Conservation (phyloP, 2,888 invertebrate species). For the Drosophila emarginata region DNA sequence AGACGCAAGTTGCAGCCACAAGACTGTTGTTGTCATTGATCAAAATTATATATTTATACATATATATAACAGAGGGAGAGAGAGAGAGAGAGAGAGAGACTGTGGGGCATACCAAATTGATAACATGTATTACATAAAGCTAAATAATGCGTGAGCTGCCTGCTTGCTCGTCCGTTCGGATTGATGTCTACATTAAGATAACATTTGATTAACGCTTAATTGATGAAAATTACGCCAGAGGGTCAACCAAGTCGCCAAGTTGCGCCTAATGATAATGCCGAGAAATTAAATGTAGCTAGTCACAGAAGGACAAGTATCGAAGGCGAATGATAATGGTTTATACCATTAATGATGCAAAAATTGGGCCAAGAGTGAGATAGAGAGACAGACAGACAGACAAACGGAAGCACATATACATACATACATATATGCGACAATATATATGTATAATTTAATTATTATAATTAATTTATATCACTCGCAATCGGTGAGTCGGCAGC, state of each 20-base stretch:
- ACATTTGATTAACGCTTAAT: slow-evolving; percentile 65
- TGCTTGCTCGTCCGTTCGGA: slow-evolving; percentile 29
- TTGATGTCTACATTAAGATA: slow-evolving; percentile 72
- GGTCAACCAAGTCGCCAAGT: slow-evolving; percentile 22
- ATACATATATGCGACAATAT: neutral
- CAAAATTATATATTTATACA: slow-evolving; percentile 33
- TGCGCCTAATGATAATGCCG: slow-evolving; percentile 59
- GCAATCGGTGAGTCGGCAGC: slow-evolving; percentile 21
- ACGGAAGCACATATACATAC: slow-evolving; percentile 30
- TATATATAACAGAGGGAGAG: too few relatives aligned
- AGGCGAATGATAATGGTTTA: slow-evolving; percentile 20
- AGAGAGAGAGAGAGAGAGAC: too few relatives aligned
- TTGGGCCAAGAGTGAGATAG: slow-evolving; percentile 15
- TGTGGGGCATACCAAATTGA: slow-evolving; percentile 44
- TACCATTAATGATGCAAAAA: slow-evolving; percentile 17
- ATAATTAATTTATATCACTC: slow-evolving; percentile 48
- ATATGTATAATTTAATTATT: slow-evolving; percentile 42
- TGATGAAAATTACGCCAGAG: slow-evolving; percentile 62
- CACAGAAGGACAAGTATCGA: slow-evolving; percentile 51
- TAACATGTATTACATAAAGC: slow-evolving; percentile 68
- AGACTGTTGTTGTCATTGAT: slow-evolving; percentile 56
- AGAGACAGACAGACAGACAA: neutral
- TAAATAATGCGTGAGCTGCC: slow-evolving; percentile 46
- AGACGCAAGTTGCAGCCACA: slow-evolving; percentile 10
- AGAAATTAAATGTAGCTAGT: slow-evolving; percentile 40